A percentile compares a stretch with the other conserved stretches of the same genome.
Evolutionary conservation across 1,140 invertebrate species (phyloP).

Genomic region (Saccostrea echinata): DNA sequence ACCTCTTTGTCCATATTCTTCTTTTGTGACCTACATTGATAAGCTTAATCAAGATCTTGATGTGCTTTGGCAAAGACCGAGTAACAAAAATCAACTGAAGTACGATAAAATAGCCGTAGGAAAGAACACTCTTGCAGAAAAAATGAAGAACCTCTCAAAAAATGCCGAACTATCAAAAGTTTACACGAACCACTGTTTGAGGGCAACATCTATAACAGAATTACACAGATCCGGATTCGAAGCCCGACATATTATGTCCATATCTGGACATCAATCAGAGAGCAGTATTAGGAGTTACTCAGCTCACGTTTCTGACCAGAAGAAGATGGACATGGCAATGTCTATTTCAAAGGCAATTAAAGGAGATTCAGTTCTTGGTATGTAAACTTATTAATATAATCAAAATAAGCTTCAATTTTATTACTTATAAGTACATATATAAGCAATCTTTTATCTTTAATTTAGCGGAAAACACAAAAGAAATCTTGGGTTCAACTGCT

Average conservation of each 20-base stretch:
- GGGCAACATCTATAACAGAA: slow-evolving; percentile 38
- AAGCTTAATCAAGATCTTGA: neutral
- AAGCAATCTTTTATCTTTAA: too few relatives aligned
- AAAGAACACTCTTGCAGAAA: slow-evolving; percentile 21
- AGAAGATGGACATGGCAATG: neutral
- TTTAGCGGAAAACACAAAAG: too few relatives aligned
- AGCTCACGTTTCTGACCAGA: neutral
- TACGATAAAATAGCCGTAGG: slow-evolving; percentile 21
- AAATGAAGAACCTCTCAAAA: slow-evolving; percentile 20
- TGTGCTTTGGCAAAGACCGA: slow-evolving; percentile 34
- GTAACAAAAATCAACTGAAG: neutral
- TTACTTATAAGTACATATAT: too few relatives aligned
- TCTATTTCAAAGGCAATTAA: neutral
- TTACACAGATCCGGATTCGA: slow-evolving; percentile 1
- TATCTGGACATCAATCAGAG: slow-evolving; percentile 30
- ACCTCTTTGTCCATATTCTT: neutral
- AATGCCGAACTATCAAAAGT: neutral
- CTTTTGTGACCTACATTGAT: slow-evolving; percentile 27
- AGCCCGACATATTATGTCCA: slow-evolving; percentile 29
- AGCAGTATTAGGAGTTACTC: neutral
- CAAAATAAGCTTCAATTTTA: too few relatives aligned
- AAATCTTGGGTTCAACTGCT: too few relatives aligned
- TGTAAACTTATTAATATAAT: neutral
- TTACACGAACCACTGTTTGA: slow-evolving; percentile 23
- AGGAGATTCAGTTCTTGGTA: slow-evolving; percentile 4